A percentile compares a stretch with the other conserved stretches of the same genome.
phyloP scores from a whole-genome alignment of 2,888 invertebrate species.

The Lasioglossum villosulum region DNA sequence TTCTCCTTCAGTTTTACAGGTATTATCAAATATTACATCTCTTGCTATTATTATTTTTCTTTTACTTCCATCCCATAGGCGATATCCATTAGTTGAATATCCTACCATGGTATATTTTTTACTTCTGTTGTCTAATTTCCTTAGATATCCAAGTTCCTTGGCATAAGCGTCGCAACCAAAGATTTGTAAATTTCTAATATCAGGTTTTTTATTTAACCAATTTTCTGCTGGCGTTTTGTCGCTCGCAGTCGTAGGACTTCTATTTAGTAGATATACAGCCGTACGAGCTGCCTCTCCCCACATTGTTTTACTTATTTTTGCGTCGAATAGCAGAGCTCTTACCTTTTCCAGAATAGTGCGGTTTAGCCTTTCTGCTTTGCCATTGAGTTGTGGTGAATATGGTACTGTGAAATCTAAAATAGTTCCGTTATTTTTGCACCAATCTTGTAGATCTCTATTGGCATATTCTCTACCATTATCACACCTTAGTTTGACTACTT shows the following conservation, averaged over 20 bases:
- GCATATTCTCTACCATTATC: constrained; percentile 30
- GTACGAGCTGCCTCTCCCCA: constrained; percentile 25
- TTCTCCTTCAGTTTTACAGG: no score
- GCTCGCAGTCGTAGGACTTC: constrained; percentile 36
- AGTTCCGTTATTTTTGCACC: constrained; percentile 21
- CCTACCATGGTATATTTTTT: no score
- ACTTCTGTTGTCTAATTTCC: no score
- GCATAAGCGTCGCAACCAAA: constrained; percentile 53
- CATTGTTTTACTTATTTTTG: background rate
- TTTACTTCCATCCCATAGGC: no score
- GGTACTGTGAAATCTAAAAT: constrained; percentile 22
- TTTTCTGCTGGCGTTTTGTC: constrained; percentile 70
- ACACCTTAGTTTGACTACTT: constrained; percentile 53
- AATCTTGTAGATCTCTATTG: background rate
- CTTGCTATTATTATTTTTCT: no score
- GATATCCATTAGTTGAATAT: no score
- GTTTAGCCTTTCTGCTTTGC: constrained; percentile 43
- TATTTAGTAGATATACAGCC: constrained; percentile 23
- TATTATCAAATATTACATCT: no score
- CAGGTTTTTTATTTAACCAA: constrained; percentile 72
- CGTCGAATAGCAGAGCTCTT: constrained; percentile 10
- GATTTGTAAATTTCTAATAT: no score
- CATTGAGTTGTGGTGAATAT: constrained; percentile 31
- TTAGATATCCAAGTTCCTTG: no score
- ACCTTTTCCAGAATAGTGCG: constrained; percentile 22